Conservation (phyloP, 2,888 invertebrate species). For the Cerceris ruficornis region DNA sequence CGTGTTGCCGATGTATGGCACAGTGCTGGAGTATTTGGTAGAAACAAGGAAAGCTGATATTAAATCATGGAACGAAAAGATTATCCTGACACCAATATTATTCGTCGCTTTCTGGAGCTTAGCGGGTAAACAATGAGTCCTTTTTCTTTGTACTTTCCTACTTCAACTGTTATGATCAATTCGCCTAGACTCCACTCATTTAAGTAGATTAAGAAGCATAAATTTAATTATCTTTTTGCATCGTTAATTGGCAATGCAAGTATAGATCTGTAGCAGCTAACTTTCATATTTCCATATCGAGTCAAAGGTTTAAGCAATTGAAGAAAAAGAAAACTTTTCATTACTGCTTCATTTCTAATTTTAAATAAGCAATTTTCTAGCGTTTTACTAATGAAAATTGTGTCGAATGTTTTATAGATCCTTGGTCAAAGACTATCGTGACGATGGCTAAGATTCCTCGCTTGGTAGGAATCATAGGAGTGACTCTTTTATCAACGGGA, state of each 20-base stretch:
- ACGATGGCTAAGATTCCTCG: constrained; percentile 74
- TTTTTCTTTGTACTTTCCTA: background rate
- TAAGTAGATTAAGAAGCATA: no score
- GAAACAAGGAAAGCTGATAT: constrained; percentile 52
- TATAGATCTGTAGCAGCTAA: background rate
- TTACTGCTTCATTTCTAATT: no score
- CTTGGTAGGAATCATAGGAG: constrained; percentile 73
- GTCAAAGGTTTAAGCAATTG: no score
- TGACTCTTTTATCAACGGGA: constrained; percentile 70
- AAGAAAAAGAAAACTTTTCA: no score
- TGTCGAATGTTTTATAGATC: constrained; percentile 80
- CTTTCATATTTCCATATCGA: no score
- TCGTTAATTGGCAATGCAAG: background rate
- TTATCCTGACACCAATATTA: constrained; percentile 85
- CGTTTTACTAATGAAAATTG: background rate
- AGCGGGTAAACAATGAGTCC: constrained; percentile 75
- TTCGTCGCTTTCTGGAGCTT: constrained; percentile 84
- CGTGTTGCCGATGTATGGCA: constrained; percentile 75
- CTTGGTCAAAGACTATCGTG: constrained; percentile 84
- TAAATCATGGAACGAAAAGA: constrained; percentile 84
- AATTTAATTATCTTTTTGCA: background rate
- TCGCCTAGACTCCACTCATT: no score
- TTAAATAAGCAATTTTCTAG: no score
- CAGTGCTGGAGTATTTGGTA: constrained; percentile 68
- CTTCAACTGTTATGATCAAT: background rate